Evolutionary conservation across 2,797 vertebrate species (phyloP).

Genomic region (Silurus aristotelis): DNA sequence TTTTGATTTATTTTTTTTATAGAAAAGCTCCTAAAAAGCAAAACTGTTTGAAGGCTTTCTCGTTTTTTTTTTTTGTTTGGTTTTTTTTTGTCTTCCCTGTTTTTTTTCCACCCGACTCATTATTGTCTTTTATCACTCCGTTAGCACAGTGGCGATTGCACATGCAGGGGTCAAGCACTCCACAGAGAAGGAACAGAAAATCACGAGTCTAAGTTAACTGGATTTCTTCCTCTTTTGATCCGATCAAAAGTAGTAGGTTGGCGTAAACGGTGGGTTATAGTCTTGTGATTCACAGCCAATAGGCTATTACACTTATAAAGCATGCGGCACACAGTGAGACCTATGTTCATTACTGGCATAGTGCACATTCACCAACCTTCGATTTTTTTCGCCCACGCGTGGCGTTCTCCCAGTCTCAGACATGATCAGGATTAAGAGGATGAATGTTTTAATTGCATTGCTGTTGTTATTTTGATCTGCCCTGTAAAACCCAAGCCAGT

Average conservation of each 20-base stretch:
- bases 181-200: not conserved
- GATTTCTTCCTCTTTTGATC: slow-evolving; percentile 2
- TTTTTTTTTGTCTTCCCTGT: not conserved
- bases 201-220: not conserved
- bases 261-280: not conserved
- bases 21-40: not conserved
- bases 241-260: not conserved
- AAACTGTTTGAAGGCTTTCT: not conserved
- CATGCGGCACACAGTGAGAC: not conserved
- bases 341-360: not conserved
- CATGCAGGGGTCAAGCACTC: not conserved
- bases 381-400: not conserved
- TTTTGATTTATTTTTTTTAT: too few species aligned
- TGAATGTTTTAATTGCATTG: slow-evolving; percentile 2
- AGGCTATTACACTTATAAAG: not conserved
- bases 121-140: slow-evolving; percentile 10
- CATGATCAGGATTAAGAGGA: slow-evolving; percentile 12
- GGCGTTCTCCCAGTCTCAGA: not conserved
- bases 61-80: not conserved
- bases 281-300: not conserved
- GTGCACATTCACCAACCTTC: slow-evolving; percentile 1
- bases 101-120: not conserved
- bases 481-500: not conserved
- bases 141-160: slow-evolving; percentile 2
- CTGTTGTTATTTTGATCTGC: slow-evolving; percentile 7